Base-by-base conservation (phyloP, 2,797 vertebrate species). In the Acanthurus tractus region DNA sequence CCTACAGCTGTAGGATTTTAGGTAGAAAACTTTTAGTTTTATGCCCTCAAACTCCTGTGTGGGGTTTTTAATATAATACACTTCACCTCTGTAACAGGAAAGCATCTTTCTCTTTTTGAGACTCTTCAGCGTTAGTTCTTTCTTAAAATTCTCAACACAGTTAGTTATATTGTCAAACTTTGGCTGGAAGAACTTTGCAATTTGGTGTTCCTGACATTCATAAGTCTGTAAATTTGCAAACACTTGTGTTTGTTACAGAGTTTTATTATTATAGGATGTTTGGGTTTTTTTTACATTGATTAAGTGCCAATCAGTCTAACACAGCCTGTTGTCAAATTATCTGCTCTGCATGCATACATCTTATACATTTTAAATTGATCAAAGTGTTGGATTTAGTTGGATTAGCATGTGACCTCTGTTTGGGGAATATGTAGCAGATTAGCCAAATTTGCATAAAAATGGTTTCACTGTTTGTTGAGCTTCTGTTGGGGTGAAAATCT, bases 401-500 rank as follows among this genome's bases (percentile, higher is more conserved):
- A 34, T 34, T 22, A 55, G 34, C 5, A 23, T 59, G 38, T 46
- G 18, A 23, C 34, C n/a, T 50, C 45, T 56, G 6, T 38, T n/a
- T 46, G 46, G 12, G 3, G 25, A 57, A 61, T 49, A n/a, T 23
- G 14, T 15, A 45, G 40, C 13, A 40, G 38, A 53, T 69, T 58
- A 22, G 17, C 38, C 53, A 57, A 38, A 65, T 48, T 58, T n/a
- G 3, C 38, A 58, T 72, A 4, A 34, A 40, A 46, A 67, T 67
- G 1, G 1, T 61, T 40, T 25, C 11, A 23, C 23, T 54, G 17
- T 55, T 70, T 45, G n/a, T 12, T 17, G 29, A 52, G 6, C 17
- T 25, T 22, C 6, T 20, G 2, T 45, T 57, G 18, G 25, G 49
- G 11, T 15, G 55, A 34, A 34, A 34, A 34, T 34, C 29, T 34